These are phyloP conservation scores for Cynocephalus volans DNA, from an alignment of 2,113 vertebrate genomes.

Conservation along the genomic window DNA sequence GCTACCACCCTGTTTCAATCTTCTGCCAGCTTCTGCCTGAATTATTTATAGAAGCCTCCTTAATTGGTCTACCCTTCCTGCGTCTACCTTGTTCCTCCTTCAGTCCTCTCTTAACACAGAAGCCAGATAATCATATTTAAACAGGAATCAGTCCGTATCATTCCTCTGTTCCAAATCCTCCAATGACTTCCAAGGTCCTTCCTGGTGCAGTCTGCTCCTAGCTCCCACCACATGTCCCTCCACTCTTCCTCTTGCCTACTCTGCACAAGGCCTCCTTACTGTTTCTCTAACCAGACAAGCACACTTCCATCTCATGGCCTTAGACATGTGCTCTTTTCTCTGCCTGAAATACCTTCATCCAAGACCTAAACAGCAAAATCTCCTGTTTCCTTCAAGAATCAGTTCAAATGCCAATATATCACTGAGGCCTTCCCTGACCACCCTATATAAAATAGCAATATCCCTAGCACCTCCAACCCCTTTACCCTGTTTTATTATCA, in stretches of 20 bases:
- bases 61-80: neutral
- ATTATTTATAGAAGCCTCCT: neutral
- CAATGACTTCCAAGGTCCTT: neutral
- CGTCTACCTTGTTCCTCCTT: neutral
- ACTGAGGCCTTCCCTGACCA: neutral
- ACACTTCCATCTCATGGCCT: neutral
- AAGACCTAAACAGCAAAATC: conserved; percentile 41
- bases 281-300: neutral
- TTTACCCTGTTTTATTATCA: neutral
- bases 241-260: neutral
- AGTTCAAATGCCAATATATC: conserved; percentile 28
- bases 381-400: conserved; percentile 36
- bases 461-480: neutral
- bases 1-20: neutral
- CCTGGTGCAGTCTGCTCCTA: neutral
- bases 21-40: neutral
- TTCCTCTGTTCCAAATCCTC: neutral
- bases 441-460: neutral
- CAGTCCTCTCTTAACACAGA: neutral
- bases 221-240: neutral
- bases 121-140: neutral
- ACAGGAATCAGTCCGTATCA: neutral
- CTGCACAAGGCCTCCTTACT: neutral
- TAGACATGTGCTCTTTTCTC: neutral
- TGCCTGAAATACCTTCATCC: conserved; percentile 30